These are phyloP conservation scores for Acridotheres tristis DNA, from an alignment of 2,797 vertebrate species.

Conservation along the genomic window DNA sequence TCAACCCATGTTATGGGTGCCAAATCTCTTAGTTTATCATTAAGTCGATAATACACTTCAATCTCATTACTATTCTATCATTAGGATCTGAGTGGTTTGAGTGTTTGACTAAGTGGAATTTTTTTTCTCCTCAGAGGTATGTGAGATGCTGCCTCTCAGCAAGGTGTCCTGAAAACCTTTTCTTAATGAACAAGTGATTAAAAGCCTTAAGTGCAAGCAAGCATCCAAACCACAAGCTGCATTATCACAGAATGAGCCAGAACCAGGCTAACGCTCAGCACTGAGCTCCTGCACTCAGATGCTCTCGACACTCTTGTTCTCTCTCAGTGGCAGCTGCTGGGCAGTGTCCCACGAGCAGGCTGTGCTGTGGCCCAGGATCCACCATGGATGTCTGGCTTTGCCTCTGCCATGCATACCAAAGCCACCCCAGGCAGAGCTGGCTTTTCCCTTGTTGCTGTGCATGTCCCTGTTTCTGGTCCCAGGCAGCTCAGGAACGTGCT, in stretches of 20 bases:
- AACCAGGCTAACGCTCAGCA: constrained; percentile 30
- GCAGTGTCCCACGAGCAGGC: neutral
- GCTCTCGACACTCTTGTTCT: neutral
- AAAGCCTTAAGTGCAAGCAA: constrained; percentile 58
- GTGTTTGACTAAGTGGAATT: constrained; percentile 51
- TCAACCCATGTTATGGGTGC: neutral
- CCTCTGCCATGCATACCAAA: neutral
- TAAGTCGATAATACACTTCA: constrained; percentile 60
- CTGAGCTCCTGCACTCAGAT: constrained; percentile 8
- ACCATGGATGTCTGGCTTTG: rapidly evolving
- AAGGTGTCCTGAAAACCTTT: constrained; percentile 64
- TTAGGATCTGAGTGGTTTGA: constrained; percentile 60
- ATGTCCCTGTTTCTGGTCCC: neutral
- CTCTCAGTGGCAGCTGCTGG: neutral
- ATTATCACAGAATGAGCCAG: constrained; percentile 46
- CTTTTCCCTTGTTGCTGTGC: neutral
- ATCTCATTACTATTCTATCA: constrained; percentile 66
- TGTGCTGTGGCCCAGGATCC: neutral
- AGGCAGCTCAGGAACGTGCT: neutral
- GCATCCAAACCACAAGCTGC: constrained; percentile 54
- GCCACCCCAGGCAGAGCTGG: neutral
- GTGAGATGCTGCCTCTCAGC: constrained; percentile 62
- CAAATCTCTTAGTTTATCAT: constrained; percentile 52
- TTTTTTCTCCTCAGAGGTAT: constrained; percentile 47
- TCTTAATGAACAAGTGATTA: constrained; percentile 72